Evolutionary conservation across 1,140 invertebrate genomes (phyloP), one percentile per base, ranked within the genome.

Genomic region (Pseudomyrmex flavicornis): DNA sequence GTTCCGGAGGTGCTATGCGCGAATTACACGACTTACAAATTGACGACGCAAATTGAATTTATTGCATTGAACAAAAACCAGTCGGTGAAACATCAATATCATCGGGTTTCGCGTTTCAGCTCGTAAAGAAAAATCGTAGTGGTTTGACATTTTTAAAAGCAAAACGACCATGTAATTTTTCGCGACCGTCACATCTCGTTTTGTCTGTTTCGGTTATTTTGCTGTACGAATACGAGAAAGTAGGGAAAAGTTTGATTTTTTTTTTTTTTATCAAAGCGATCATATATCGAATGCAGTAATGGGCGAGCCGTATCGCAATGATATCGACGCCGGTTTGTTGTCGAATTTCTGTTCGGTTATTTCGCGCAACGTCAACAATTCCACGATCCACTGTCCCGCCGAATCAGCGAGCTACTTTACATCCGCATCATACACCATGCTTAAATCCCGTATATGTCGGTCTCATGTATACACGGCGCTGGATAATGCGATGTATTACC

Each of bases 401-500:
- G 35, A 69, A 68, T 77, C 75, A 20, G 12, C 58, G 15, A 22
- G 52, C 20, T 86, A 63, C 52, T 56, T 84, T 22, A 56, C 54
- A 46, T 85, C 50, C 62, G 59, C 69, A 13, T 70, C 72, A 22
- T 56, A 15, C 46, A 15, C 22, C n/a, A 44, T 44, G 75, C 17
- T 73, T 59, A 69, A 73, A 79, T 76, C 59, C 35, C 50, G 59
- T 50, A 59, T 54, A 26, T 46, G 61, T 22, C 48, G 54, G n/a
- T 46, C 15, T 1, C 48, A 68, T 73, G 54, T 65, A 56, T 72
- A 74, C 59, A 72, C 66, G 76, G 69, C 70, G 48, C 74, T 83
- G 54, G 35, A 50, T 88, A 85, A 88, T 88, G 52, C 85, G 82
- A 75, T 65, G 86, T 86, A 80, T 87, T 87, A 84, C 82, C 85